Evolutionary conservation across 2,113 vertebrate genomes (phyloP).

Genomic region (Channa maculata): DNA sequence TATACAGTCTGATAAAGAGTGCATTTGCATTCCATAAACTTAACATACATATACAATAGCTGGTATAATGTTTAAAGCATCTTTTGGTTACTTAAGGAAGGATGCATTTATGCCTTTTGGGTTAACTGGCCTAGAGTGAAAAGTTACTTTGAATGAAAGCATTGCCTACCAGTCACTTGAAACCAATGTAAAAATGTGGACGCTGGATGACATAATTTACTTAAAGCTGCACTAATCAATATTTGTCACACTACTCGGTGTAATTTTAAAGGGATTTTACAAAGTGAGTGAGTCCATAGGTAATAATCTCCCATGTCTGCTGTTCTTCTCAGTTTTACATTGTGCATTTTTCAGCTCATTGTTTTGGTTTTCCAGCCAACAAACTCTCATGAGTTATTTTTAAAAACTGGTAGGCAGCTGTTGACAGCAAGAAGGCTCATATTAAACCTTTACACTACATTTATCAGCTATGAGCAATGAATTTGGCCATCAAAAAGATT

Average conservation of each 20-base stretch:
- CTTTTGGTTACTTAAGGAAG: background rate
- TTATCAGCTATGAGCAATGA: too few relatives aligned
- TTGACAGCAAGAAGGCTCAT: too few relatives aligned
- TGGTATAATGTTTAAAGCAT: background rate
- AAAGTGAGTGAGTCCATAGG: too few relatives aligned
- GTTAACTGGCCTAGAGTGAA: background rate
- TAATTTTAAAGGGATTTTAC: background rate
- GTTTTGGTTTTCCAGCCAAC: too few relatives aligned
- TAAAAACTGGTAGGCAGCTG: too few relatives aligned
- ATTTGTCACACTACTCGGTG: background rate
- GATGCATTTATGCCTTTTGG: background rate
- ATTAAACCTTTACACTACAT: too few relatives aligned
- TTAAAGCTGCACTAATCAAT: background rate
- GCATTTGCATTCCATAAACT: background rate
- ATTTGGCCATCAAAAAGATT: too few relatives aligned
- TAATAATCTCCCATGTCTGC: too few relatives aligned
- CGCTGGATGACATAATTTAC: background rate
- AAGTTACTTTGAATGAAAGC: background rate
- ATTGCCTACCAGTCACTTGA: background rate
- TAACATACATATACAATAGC: background rate
- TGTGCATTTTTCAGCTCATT: too few relatives aligned
- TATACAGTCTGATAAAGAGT: background rate
- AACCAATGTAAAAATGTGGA: background rate
- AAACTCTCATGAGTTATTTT: too few relatives aligned
- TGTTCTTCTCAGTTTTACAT: too few relatives aligned